A percentile compares a stretch with the other conserved stretches of the same genome.
Conservation (phyloP, 2,113 vertebrate genomes). For the Danionella cerebrum region DNA sequence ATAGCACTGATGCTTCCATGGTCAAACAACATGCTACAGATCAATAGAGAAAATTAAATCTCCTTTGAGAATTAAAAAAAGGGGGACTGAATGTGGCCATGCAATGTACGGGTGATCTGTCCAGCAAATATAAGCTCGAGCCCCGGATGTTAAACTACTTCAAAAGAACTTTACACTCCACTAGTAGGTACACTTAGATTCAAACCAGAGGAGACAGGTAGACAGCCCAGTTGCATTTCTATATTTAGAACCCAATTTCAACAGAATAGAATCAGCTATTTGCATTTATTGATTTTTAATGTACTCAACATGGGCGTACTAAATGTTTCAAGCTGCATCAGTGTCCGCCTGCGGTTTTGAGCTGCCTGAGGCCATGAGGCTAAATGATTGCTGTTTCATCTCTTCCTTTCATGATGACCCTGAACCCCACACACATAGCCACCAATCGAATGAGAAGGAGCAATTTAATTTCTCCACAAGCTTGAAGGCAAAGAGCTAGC, state of each 20-base stretch:
- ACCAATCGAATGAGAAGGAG: background rate
- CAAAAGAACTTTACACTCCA: too few relatives aligned
- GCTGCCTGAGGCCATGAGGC: background rate
- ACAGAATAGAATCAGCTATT: background rate
- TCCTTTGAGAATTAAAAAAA: too few relatives aligned
- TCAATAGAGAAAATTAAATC: too few relatives aligned
- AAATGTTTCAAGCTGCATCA: background rate
- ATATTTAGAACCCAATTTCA: background rate
- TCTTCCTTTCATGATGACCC: background rate
- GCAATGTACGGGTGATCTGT: too few relatives aligned
- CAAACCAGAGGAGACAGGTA: background rate
- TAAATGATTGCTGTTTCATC: background rate
- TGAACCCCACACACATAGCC: background rate
- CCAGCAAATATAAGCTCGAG: too few relatives aligned
- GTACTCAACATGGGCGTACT: background rate
- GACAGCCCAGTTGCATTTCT: background rate
- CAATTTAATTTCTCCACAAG: background rate
- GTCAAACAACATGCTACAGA: too few relatives aligned
- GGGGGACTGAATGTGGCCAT: too few relatives aligned
- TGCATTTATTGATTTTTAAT: background rate
- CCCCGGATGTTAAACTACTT: too few relatives aligned
- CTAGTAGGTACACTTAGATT: too few relatives aligned
- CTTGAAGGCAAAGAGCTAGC: background rate
- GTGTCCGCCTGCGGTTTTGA: background rate
- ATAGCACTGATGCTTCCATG: too few relatives aligned